Base-by-base conservation (phyloP, 2,888 invertebrate species). In the Stictocephala bisonia region DNA sequence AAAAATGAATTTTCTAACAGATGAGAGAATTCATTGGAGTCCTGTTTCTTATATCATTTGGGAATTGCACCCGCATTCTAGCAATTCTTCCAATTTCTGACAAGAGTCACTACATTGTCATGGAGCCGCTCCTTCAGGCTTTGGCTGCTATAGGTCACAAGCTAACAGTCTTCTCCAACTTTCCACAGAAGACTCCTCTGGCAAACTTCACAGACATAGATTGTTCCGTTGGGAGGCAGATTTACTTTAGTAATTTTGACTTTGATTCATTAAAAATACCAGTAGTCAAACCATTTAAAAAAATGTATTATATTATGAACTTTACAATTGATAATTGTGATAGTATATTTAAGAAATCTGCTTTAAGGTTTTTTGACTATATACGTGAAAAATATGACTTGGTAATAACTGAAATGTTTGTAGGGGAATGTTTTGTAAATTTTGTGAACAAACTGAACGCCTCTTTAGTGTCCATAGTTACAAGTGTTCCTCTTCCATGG, bases 71-170 rank as follows among this genome's bases (percentile, higher is more conserved):
- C 1, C 35, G 73, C 13, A 81, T 81, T 48, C 78, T 81, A 48
- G 79, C 74, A n/a, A 15, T 80, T 3, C 76, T 79, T 29, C 79
- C 80, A 48, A 75, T 78, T 50, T 74, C 79, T 4, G 77, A 75
- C 53, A 79, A 78, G 69, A 80, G 80, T 64, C 81, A 81, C 75
- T 78, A 77, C 64, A 68, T 7, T 72, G 53, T 71, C 11, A 50
- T 44, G 18, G 58, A 72, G 64, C 26, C 72, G 24, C 73, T 82
- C 3, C 73, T 81, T 15, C 78, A 80, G 31, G 81, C 78, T 26
- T 77, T 82, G 22, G 82, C 80, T 0, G 72, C 72, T 0, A 74
- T 80, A 50, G 82, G 82, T 18, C 82, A 82, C 70, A 75, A 81
- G 53, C 78, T 82, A 22, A 80, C 80, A 6, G 76, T 81, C 2